Percentiles rank a stretch among this genome's conserved stretches.
Conservation (phyloP, 2,888 invertebrate species). For the Dastarcus helophoroides region DNA sequence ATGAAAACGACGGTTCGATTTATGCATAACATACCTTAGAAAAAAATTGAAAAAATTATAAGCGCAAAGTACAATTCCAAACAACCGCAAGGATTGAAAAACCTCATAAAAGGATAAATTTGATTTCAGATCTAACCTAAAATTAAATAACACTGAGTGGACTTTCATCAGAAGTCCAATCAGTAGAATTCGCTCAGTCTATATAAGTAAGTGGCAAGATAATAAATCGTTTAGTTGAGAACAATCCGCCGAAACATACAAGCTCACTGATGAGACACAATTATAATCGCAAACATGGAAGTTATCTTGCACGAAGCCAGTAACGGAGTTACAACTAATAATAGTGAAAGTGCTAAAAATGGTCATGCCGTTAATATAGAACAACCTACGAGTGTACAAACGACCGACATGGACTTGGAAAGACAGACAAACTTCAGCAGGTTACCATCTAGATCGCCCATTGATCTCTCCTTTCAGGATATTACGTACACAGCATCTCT, state of each 20-base stretch:
- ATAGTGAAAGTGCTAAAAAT: slow-evolving; percentile 15
- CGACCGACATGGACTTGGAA: background rate
- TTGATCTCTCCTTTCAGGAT: slow-evolving; percentile 65
- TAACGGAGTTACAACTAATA: slow-evolving; percentile 9
- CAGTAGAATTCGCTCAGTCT: slow-evolving; percentile 19
- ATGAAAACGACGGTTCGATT: too few species aligned
- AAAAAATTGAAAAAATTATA: too few species aligned
- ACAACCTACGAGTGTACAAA: slow-evolving; percentile 3
- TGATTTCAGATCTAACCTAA: too few species aligned
- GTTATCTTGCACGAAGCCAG: slow-evolving; percentile 22
- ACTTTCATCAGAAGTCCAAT: slow-evolving; percentile 28
- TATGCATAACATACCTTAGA: too few species aligned
- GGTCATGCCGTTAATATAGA: slow-evolving; percentile 3
- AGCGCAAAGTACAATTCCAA: too few species aligned
- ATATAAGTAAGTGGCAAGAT: slow-evolving; percentile 23
- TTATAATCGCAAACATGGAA: slow-evolving; percentile 25
- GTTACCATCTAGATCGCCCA: slow-evolving; percentile 23
- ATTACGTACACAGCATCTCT: slow-evolving; percentile 60
- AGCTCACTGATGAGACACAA: too few species aligned
- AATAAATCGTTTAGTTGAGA: slow-evolving; percentile 5
- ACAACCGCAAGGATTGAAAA: too few species aligned
- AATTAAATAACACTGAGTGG: slow-evolving; percentile 15
- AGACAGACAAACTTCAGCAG: slow-evolving; percentile 20
- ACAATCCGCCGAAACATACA: too few species aligned
- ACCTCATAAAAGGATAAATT: too few species aligned